A percentile compares a stretch with the other conserved stretches of the same genome.
Conservation (phyloP, 2,888 invertebrate species). For the Agrilus mali region DNA sequence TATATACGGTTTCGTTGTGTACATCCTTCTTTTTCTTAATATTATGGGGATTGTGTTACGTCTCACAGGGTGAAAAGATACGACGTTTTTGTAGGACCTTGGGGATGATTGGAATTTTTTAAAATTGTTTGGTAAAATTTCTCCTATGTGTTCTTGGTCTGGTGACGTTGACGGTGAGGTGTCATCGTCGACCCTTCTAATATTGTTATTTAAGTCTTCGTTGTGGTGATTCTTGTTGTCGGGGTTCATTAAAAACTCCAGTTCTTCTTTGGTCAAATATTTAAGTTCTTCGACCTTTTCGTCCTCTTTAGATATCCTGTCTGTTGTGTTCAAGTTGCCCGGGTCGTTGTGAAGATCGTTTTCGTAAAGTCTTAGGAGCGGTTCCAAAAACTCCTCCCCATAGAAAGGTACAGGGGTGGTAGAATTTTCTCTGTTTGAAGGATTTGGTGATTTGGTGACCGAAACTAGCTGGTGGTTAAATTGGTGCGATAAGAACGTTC, state of each 20-base stretch:
- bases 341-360: conserved; percentile 1
- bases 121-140: conserved; percentile 28
- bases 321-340: neutral
- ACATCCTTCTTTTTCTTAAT: too few relatives aligned
- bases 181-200: conserved; percentile 15
- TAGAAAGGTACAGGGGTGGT: too few relatives aligned
- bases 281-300: conserved; percentile 22
- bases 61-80: too few relatives aligned
- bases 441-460: too few relatives aligned
- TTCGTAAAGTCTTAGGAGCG: conserved; percentile 27
- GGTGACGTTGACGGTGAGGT: conserved; percentile 10
- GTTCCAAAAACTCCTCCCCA: conserved; percentile 24
- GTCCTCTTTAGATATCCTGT: conserved; percentile 26
- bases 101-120: conserved; percentile 10
- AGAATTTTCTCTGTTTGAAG: too few relatives aligned
- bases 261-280: conserved; percentile 22
- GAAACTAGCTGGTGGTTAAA: too few relatives aligned
- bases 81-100: too few relatives aligned
- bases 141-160: conserved; percentile 31
- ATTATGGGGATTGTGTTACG: too few relatives aligned
- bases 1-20: too few relatives aligned
- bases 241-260: conserved; percentile 21
- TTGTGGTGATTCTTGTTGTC: conserved; percentile 11
- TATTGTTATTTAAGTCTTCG: neutral
- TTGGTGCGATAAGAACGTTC: conserved; percentile 14